phyloP scores from a whole-genome alignment of 2,797 vertebrate species.

The Podargus strigoides region DNA sequence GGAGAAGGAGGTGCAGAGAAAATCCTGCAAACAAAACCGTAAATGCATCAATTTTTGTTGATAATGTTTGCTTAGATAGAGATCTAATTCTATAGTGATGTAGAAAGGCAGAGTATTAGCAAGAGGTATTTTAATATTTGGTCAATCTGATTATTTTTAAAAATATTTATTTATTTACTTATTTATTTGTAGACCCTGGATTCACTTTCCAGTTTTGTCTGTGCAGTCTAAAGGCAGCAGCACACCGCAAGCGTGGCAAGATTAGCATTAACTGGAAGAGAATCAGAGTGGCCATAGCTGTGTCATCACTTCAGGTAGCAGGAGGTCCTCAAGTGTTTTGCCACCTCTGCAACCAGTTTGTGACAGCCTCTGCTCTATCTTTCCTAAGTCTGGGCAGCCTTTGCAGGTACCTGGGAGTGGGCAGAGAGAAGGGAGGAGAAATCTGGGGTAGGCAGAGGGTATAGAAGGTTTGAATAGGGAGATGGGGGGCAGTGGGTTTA shows the following conservation, averaged over 20 bases:
- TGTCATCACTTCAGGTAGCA: neutral
- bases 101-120: neutral
- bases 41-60: neutral
- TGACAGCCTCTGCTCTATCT: neutral
- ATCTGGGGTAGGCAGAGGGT: neutral
- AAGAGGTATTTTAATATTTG: neutral
- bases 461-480: neutral
- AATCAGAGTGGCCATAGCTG: neutral
- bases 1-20: neutral
- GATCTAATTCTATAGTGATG: neutral
- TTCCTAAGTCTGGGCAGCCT: too few species aligned
- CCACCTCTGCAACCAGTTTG: neutral
- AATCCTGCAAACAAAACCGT: neutral
- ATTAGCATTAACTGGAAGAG: neutral
- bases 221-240: neutral
- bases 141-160: neutral
- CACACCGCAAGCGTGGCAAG: neutral
- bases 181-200: neutral
- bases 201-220: neutral
- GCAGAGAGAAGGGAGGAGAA: neutral
- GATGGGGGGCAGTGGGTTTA: accelerated
- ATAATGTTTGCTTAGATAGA: neutral
- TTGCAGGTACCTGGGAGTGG: neutral
- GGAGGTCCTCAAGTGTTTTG: neutral
- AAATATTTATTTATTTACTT: neutral